A percentile compares a stretch with the other conserved stretches of the same genome.
These are phyloP conservation scores for Hirtodrosophila alboralis DNA, from an alignment of 2,888 invertebrate genomes.

Conservation along the genomic window DNA sequence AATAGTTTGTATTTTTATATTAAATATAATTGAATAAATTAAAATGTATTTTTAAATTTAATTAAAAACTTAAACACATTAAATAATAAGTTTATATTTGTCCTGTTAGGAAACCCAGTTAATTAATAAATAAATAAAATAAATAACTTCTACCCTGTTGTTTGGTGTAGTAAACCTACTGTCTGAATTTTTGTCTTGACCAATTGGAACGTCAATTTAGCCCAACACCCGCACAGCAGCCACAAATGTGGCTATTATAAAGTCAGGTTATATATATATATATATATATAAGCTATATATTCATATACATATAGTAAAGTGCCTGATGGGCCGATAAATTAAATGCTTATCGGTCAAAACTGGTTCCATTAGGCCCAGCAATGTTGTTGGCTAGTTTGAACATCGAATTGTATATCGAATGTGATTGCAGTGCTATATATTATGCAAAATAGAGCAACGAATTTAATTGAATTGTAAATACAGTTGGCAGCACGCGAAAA, in stretches of 20 bases:
- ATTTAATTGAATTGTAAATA: conserved; percentile 58
- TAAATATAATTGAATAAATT: too few relatives aligned
- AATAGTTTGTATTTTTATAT: too few relatives aligned
- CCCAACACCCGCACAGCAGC: conserved; percentile 61
- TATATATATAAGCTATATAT: neutral
- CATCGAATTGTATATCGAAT: conserved; percentile 32
- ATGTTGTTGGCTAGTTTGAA: conserved; percentile 11
- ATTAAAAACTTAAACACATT: too few relatives aligned
- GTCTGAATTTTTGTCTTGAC: conserved; percentile 16
- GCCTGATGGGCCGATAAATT: conserved; percentile 64
- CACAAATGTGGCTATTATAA: too few relatives aligned
- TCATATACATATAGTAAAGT: conserved; percentile 3
- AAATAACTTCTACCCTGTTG: conserved; percentile 9
- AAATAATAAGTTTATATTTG: too few relatives aligned
- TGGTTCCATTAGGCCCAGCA: conserved; percentile 71
- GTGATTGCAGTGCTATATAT: conserved; percentile 52
- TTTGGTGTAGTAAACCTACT: conserved; percentile 45
- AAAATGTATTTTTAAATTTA: too few relatives aligned
- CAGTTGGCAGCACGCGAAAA: conserved; percentile 31
- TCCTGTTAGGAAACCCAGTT: too few relatives aligned
- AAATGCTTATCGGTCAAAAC: conserved; percentile 67
- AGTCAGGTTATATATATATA: conserved; percentile 12
- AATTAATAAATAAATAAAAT: too few relatives aligned
- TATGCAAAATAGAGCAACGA: conserved; percentile 42
- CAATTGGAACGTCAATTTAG: conserved; percentile 32